Evolutionary conservation across 2,113 vertebrate species (phyloP), one percentile per base, ranked within the genome.

Genomic region (Muntiacus reevesi): DNA sequence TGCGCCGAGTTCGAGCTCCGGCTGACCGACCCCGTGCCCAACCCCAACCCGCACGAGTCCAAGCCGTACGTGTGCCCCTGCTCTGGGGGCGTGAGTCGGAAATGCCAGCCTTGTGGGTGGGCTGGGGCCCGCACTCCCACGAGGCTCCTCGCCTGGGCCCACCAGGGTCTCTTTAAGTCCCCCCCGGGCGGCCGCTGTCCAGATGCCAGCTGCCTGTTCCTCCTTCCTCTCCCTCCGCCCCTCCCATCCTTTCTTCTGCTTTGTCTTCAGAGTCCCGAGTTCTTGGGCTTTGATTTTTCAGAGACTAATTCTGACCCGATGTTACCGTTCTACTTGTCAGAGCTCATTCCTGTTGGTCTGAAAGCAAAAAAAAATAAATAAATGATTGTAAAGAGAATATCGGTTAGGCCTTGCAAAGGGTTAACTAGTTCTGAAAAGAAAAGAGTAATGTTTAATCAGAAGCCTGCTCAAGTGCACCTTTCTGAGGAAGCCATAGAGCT

Each of bases 1-100:
- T 99, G 99, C 55, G 99, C 99, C 0, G 99, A 99, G 97, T 99
- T 99, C 0, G 99, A 99, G 96, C 98, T 99, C 87, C 99, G 99
- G 40, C 99, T 99, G 94, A 99, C 99, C 0, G 99, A 99, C 2
- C 98, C 99, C 0, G 99, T 99, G 47, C 99, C 99, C 0, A 99
- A 99, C 91, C 99, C 99, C 64, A 98, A 99, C 98, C 99, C 99
- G 19, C 99, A 99, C 0, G 98, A 99, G 81, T 98, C 97, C 1
- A 99, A 99, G 98, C 98, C 98, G 99, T 99, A 98, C 0, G 99
- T 99, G 95, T 13, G 47, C 79, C 57, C 0, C 0, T 0, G 87
- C 55, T 5, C 64, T 7, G 2, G 28, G 94, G 81, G 23, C 1
- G 13, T 0, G 1, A 0, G 14, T 16, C 6, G 0, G 71, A 82